Evolutionary conservation across 2,888 invertebrate species (phyloP), one percentile per base, ranked within the genome.

Genomic region (Pheosia tremula): DNA sequence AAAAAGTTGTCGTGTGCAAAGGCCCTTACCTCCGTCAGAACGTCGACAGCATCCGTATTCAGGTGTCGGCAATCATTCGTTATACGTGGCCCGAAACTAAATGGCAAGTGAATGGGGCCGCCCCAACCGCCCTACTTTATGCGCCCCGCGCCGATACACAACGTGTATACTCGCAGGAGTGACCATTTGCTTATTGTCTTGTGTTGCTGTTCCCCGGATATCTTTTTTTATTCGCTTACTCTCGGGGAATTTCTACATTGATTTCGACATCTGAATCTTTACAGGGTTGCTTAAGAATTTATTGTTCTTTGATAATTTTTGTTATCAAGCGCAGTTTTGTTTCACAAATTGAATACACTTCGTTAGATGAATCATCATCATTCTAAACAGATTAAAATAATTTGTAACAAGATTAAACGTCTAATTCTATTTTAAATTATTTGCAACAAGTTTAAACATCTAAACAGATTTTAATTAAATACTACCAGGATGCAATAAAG

Each of bases 21-120:
- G 24, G 24, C 24, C 24, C 24, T 24, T 7, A 50, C 24, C 24
- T 13, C 50, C 50, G 50, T 50, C 8, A 13, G 53, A 37, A 37
- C 37, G 53, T 53, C 36, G 53, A 53, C 36, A 53, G 63, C 56
- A 43, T 58, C 65, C 43, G 47, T 24, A 59, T 57, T 54, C 77
- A 71, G 76, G 70, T 77, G 69, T 64, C 64, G 58, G 58, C 68
- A 72, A 71, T 73, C 69, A 72, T 75, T 66, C 64, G 67, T 66
- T 57, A 59, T 62, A 72, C 78, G 76, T 68, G 79, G 62, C 61
- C 69, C 59, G 71, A 67, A 74, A 74, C 61, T 61, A 63, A 80
- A 79, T 71, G 66, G 57, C 56, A 58, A 49, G 56, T 60, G 65
- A 71, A 68, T 63, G 64, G 62, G 52, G 58, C 63, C 57, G 60